A percentile compares a stretch with the other conserved stretches of the same genome.
Evolutionary conservation across 2,113 vertebrate species (phyloP).

Genomic region (Proteles cristata): DNA sequence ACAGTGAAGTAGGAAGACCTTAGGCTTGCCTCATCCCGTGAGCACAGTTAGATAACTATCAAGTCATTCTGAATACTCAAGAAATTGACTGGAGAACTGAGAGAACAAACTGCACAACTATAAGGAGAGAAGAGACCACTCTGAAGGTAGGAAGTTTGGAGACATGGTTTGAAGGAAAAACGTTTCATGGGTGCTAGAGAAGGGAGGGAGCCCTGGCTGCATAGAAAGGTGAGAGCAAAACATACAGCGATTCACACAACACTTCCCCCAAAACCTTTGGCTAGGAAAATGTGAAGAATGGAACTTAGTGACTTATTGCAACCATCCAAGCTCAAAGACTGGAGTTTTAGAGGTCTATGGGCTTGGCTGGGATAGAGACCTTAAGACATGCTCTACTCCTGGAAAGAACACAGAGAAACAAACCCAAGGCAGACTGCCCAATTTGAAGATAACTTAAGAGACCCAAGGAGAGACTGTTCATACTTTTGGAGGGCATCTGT

Average conservation of each 20-base stretch:
- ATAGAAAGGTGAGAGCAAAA: not conserved
- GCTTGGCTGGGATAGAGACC: not conserved
- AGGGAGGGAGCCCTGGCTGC: not conserved
- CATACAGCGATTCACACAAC: not conserved
- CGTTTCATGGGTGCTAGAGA: not conserved
- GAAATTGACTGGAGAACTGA: not conserved
- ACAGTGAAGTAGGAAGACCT: not conserved
- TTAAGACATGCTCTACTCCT: not conserved
- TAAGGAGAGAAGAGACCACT: not conserved
- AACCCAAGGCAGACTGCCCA: not conserved
- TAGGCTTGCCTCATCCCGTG: not conserved
- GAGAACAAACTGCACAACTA: not conserved
- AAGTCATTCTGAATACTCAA: not conserved
- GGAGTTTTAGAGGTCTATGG: not conserved
- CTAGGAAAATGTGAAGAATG: not conserved
- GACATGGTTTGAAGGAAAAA: not conserved
- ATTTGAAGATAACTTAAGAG: not conserved
- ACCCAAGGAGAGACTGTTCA: not conserved
- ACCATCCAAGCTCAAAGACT: not conserved
- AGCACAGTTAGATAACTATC: not conserved
- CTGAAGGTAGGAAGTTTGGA: not conserved
- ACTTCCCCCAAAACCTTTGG: not conserved
- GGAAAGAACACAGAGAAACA: not conserved
- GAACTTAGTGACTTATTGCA: not conserved
- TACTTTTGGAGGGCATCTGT: not conserved